Percentiles rank a stretch among this genome's conserved stretches.
These are phyloP conservation scores for Atlantisia rogersi DNA, from an alignment of 2,113 vertebrate species.

Conservation along the genomic window DNA sequence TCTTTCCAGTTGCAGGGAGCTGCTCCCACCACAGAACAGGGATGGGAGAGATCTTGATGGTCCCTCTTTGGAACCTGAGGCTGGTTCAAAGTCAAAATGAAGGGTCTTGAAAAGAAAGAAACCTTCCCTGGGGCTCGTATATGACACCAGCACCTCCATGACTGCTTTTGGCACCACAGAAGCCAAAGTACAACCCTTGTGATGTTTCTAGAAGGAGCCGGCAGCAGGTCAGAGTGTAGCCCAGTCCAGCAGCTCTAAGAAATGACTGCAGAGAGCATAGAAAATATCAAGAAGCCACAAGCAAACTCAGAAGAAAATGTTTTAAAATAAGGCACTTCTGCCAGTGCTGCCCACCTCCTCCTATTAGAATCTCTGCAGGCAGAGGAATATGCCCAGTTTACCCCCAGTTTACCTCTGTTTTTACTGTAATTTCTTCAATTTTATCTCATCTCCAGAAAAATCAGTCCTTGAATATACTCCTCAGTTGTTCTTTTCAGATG, in stretches of 20 bases:
- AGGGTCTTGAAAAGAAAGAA: background rate
- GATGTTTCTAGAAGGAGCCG: background rate
- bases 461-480: constrained; percentile 47
- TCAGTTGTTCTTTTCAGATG: constrained; percentile 41
- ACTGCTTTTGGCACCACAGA: background rate
- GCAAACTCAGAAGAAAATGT: background rate
- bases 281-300: background rate
- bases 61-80: background rate
- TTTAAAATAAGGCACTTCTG: background rate
- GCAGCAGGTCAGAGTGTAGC: background rate
- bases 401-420: background rate
- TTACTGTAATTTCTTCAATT: background rate
- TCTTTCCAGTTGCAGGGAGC: background rate
- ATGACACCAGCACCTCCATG: background rate
- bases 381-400: background rate
- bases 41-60: accelerated
- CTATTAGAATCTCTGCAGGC: background rate
- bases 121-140: background rate
- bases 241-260: background rate
- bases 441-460: constrained; percentile 57
- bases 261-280: background rate
- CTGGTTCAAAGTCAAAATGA: background rate
- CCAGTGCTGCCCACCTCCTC: background rate
- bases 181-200: accelerated
- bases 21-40: background rate